Evolutionary conservation across 2,113 vertebrate species (phyloP), one percentile per base, ranked within the genome.

Genomic region (Eulemur rufifrons): DNA sequence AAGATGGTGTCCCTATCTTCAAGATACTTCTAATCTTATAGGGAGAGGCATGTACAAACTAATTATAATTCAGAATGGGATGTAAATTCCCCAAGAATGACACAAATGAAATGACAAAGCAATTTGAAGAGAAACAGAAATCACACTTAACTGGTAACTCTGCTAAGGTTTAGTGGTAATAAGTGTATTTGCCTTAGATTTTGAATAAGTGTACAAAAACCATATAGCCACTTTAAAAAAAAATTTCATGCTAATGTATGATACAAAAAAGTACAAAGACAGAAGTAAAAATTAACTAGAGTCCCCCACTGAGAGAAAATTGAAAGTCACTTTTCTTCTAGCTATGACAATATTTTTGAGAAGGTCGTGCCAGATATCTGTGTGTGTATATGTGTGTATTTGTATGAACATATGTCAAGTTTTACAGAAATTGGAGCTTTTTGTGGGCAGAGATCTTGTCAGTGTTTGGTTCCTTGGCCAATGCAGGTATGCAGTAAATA

Each of bases 211-310:
- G 61, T 12, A 12, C 61, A 29, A 27, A 63, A 63, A 63, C 61
- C 5, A 63, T 29, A 63, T 29, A 63, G 61, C 61, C 27, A 29
- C 61, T 63, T 63, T 29, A 13, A 63, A 82, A 90, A 90, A 95
- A 34, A 56, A 91, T 71, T 91, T 85, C n/a, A 54, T 69, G 11
- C 3, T 71, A 74, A 45, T 50, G 0, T 4, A 29, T 1, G 21
- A 74, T 29, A 89, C 71, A 87, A 74, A 69, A 69, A 71, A 47
- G 21, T 45, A 69, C 15, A 80, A 47, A 89, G 42, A 12, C n/a
- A 83, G 29, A 95, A 94, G 63, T 76, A 37, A 45, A 97, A 93
- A 85, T 88, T 18, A 83, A 8, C 54, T 92, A 78, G 10, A 27
- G 21, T 56, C 21, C 34, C 12, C 21, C 23, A 17, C 52, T 54